Percentiles rank a stretch among this genome's conserved stretches.
phyloP scores from a whole-genome alignment of 1,140 invertebrate species.

The Drosophila baimaii region DNA sequence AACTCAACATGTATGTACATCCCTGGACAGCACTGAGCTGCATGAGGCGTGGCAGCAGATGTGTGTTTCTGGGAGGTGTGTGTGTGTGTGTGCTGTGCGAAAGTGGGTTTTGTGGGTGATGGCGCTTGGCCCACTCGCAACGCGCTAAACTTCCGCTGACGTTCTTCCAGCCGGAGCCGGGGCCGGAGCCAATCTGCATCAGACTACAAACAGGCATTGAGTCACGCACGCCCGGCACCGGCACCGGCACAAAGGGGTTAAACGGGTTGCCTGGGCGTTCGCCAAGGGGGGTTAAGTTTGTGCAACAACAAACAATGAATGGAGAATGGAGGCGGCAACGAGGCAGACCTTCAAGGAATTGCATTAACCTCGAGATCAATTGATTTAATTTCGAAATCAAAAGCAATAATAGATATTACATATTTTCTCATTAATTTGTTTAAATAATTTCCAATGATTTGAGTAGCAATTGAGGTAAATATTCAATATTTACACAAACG shows the following conservation, averaged over 20 bases:
- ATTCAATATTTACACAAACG: constrained; percentile 8
- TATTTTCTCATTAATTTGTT: background rate
- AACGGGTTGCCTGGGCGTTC: background rate
- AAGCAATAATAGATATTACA: background rate
- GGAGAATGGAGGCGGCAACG: background rate
- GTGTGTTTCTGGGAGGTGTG: constrained; percentile 3
- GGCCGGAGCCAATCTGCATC: constrained; percentile 59
- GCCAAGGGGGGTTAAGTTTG: constrained; percentile 1
- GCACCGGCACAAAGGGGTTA: constrained; percentile 9
- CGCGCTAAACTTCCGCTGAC: constrained; percentile 55
- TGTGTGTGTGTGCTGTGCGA: constrained; percentile 8
- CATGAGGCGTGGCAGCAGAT: constrained; percentile 6
- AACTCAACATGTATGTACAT: no score
- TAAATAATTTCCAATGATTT: background rate
- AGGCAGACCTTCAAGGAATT: background rate
- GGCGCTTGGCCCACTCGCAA: constrained; percentile 51
- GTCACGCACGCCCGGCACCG: constrained; percentile 31
- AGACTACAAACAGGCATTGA: constrained; percentile 55
- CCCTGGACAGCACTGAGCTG: background rate
- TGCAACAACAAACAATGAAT: constrained; percentile 9
- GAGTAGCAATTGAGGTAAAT: background rate
- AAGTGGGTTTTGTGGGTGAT: constrained; percentile 26
- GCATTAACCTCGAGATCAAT: constrained; percentile 12
- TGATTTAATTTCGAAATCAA: background rate
- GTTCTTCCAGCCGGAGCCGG: constrained; percentile 11